A percentile compares a stretch with the other conserved stretches of the same genome.
Evolutionary conservation across 2,888 invertebrate species (phyloP).

Genomic region (Hanleya hanleyi): DNA sequence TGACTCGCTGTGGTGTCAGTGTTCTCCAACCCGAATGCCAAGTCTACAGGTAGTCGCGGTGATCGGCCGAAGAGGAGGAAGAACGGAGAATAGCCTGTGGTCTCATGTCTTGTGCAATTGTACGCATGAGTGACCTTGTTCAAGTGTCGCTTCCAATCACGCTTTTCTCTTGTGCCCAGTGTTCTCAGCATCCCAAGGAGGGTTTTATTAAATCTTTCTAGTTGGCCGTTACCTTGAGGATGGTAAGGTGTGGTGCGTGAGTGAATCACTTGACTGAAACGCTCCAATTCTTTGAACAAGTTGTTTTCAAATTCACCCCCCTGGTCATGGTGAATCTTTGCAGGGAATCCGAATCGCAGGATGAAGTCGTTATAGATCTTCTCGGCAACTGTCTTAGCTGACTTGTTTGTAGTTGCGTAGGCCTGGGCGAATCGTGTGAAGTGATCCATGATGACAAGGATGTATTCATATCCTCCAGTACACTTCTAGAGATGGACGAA

Average conservation of each 20-base stretch:
- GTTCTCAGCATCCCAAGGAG: constrained; percentile 14
- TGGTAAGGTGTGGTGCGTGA: constrained; percentile 10
- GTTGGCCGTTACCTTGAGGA: constrained; percentile 12
- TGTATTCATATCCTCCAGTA: constrained; percentile 16
- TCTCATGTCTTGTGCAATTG: constrained; percentile 13
- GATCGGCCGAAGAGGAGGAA: constrained; percentile 15
- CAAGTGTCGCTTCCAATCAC: constrained; percentile 8
- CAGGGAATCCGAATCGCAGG: too few species aligned
- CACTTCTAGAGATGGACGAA: background rate
- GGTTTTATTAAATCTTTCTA: constrained; percentile 10
- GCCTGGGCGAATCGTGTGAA: constrained; percentile 21
- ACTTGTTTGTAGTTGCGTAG: constrained; percentile 18
- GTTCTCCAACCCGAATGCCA: background rate
- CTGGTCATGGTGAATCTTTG: too few species aligned
- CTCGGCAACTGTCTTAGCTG: constrained; percentile 12
- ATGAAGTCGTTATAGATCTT: constrained; percentile 19
- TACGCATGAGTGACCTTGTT: constrained; percentile 23
- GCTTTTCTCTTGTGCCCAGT: background rate
- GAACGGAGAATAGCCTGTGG: background rate
- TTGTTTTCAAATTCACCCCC: constrained; percentile 14
- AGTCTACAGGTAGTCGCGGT: too few species aligned
- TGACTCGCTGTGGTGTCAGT: background rate
- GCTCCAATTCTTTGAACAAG: constrained; percentile 4
- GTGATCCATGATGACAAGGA: constrained; percentile 14
- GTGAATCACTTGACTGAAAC: background rate